Base-by-base conservation (phyloP, 2,888 invertebrate genomes). In the Oithona nana region DNA sequence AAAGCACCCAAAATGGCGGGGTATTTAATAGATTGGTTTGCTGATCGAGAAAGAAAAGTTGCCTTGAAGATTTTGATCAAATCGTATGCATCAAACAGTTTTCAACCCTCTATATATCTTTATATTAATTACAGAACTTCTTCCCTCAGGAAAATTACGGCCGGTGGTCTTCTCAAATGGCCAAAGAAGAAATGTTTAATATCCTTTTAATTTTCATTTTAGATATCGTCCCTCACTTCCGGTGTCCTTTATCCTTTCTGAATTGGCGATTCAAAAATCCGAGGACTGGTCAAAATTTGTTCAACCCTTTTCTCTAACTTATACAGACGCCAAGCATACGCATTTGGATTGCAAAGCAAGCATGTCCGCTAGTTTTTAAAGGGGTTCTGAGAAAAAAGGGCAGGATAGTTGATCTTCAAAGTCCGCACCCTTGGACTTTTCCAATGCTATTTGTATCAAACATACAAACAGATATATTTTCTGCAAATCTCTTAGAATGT, bases 11-110 rank as follows among this genome's bases (percentile, higher is more conserved):
- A 86, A 71, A 97, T 98, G 97, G 86, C 90, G 55, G 88, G 88
- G 64, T 93, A 88, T 76, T 80, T 99, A 68, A 87, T 98, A 78
- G 95, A 97, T 77, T 93, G 95, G 92, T 97, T 97, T 80, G 82
- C 92, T 72, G 88, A 92, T 67, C 80, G 97, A 71, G 94, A 95
- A 75, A 80, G 98, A 71, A 93, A 88, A 76, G 77, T 79, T 69
- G 95, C 93, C 70, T 79, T 97, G 71, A 92, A 86, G 76, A 81
- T 82, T 73, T 86, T 97, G 75, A 81, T 94, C 68, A 97, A 93
- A 83, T 84, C 93, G 94, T 98, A 88, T 79, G 94, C 92, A 81
- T 13, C 48, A 11, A 26, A 52, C 8, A 28, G 11, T 13, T 13
- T 8, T 13, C 20, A 28, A 28, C 2, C 22, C n/a, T n/a, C n/a